Percentiles rank a stretch among this genome's conserved stretches.
phyloP scores from a whole-genome alignment of 2,797 vertebrate species.

The Phalanger gymnotis region DNA sequence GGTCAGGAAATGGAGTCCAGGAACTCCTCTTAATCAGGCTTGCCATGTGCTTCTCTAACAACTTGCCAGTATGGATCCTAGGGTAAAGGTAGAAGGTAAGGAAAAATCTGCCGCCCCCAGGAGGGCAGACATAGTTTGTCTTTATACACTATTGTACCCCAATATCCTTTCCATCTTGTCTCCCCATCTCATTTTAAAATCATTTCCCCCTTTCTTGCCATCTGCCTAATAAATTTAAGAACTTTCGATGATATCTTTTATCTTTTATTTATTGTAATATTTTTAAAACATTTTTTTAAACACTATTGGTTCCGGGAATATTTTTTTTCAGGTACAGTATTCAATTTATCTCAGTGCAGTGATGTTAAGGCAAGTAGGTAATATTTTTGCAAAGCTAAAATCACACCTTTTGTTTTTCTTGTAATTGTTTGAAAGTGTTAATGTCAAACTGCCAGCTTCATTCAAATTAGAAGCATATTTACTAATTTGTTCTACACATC shows the following conservation, averaged over 20 bases:
- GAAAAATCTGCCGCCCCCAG: neutral
- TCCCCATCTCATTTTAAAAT: neutral
- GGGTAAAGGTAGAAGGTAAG: neutral
- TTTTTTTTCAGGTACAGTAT: neutral
- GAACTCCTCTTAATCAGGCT: neutral
- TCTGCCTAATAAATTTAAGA: neutral
- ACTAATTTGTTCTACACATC: neutral
- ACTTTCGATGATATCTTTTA: constrained; percentile 6
- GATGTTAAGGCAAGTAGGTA: neutral
- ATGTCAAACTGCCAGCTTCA: neutral
- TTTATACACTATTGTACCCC: neutral
- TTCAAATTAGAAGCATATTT: neutral
- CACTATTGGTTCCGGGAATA: neutral
- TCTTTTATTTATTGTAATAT: neutral
- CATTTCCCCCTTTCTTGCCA: neutral
- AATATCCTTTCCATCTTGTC: constrained; percentile 6
- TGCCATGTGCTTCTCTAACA: neutral
- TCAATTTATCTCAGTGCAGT: neutral
- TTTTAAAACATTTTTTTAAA: constrained; percentile 6
- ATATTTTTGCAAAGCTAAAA: neutral
- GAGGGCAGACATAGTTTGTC: neutral
- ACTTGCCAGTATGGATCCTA: neutral
- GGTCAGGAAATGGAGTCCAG: neutral
- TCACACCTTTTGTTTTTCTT: neutral
- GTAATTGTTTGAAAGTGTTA: neutral